phyloP scores from a whole-genome alignment of 2,797 vertebrate species.

The Toxotes lorentzi region DNA sequence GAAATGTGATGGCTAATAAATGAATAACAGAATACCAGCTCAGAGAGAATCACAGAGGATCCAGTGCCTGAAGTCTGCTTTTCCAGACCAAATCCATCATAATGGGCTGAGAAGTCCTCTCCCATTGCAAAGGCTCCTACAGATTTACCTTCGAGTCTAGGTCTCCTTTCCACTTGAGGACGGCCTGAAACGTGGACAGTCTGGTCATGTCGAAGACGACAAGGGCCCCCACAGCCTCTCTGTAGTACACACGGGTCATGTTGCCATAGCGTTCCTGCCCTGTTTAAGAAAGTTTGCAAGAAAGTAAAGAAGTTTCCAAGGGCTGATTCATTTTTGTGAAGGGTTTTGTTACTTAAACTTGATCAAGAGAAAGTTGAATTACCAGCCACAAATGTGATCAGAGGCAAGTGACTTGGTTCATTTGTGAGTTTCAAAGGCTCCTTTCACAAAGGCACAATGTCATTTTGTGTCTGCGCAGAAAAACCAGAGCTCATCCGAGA shows the following conservation, averaged over 20 bases:
- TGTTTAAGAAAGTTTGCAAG: conserved; percentile 39
- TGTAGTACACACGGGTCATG: conserved; percentile 90
- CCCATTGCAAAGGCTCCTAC: too few species aligned
- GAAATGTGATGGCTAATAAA: too few species aligned
- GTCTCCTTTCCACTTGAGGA: conserved; percentile 89
- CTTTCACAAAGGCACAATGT: not conserved
- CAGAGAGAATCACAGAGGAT: too few species aligned
- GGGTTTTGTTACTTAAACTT: not conserved
- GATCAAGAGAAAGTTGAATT: not conserved
- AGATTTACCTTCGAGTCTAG: conserved; percentile 84
- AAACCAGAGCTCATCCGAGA: not conserved
- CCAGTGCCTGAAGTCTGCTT: too few species aligned
- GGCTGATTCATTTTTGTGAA: not conserved
- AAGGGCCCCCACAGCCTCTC: conserved; percentile 87
- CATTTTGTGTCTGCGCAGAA: not conserved
- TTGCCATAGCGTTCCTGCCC: conserved; percentile 89
- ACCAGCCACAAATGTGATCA: not conserved
- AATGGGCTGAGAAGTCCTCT: too few species aligned
- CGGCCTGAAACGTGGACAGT: conserved; percentile 86
- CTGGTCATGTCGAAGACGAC: conserved; percentile 89
- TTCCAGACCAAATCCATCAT: too few species aligned
- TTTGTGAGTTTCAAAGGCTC: not conserved
- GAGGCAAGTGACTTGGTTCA: not conserved
- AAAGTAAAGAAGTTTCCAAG: not conserved
- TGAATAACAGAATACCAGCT: too few species aligned